Base-by-base conservation (phyloP, 1,140 invertebrate genomes). In the Neodiprion virginianus region DNA sequence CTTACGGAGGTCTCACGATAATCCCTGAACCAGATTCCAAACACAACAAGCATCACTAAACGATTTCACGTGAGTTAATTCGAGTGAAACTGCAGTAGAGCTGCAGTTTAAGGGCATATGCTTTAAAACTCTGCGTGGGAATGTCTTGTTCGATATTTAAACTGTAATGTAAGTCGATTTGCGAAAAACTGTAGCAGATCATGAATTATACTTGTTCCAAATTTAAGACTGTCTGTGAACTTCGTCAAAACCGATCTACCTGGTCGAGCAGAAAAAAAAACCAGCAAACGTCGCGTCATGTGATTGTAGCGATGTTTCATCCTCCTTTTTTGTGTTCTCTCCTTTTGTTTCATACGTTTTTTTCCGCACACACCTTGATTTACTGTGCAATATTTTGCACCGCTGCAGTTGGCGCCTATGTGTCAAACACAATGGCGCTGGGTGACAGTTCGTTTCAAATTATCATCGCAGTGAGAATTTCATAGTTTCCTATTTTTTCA, bases 1-100 rank as follows among this genome's bases (percentile, higher is more conserved):
- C 81, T 85, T 81, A 83, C 79, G 79, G 75, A 79, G 85, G 79
- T 87, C 86, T 85, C 86, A 88, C 86, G 86, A 84, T 85, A 82
- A 84, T 84, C 84, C 78, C 75, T 68, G 73, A 23, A 69, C 28
- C 61, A 72, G 61, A 72, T 75, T 74, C 77, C 77, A 40, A 67
- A 69, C 72, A 76, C 75, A 76, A 83, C 74, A 76, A 77, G 50
- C 82, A 77, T 80, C 69, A 76, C 82, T 81, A 83, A 61, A 84
- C 17, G 72, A 78, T 72, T 71, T 66, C 71, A 72, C 65, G 53
- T 14, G n/a, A 61, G 53, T 61, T 61, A 61, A 61, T 61, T 14
- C 53, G 53, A 17, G 53, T 17, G 11, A 61, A 61, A 61, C 53
- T 61, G 53, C 53, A 61, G 28, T 40, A 40, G 28, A 40, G 28